Percentiles rank a stretch among this genome's conserved stretches.
These are phyloP conservation scores for Pogonomyrmex barbatus DNA, from an alignment of 1,140 invertebrate species.

Conservation along the genomic window DNA sequence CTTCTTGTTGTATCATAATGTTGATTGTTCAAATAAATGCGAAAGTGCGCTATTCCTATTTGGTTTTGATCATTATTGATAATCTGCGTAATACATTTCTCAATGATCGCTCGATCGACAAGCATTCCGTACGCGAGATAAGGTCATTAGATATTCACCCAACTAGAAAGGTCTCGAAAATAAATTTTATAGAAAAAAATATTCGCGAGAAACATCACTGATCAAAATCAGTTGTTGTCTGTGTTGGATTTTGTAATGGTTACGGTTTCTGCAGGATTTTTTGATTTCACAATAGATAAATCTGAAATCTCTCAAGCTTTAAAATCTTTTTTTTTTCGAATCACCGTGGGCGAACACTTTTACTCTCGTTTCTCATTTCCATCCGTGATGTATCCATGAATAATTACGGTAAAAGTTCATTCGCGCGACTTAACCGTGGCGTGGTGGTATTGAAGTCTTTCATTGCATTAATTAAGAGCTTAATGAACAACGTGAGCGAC, in stretches of 20 bases:
- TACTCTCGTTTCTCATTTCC: slow-evolving; percentile 58
- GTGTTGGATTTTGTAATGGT: not conserved
- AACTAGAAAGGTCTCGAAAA: slow-evolving; percentile 7
- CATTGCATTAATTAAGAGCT: slow-evolving; percentile 61
- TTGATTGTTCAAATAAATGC: slow-evolving; percentile 56
- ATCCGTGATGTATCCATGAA: slow-evolving; percentile 61
- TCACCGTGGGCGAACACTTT: slow-evolving; percentile 55
- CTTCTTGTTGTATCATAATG: slow-evolving; percentile 49
- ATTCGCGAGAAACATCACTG: not conserved
- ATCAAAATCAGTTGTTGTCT: slow-evolving; percentile 13
- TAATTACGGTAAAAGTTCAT: slow-evolving; percentile 58
- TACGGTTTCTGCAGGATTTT: not conserved
- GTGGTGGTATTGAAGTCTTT: slow-evolving; percentile 39
- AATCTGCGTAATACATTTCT: slow-evolving; percentile 26
- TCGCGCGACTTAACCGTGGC: slow-evolving; percentile 56
- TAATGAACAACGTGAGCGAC: slow-evolving; percentile 56
- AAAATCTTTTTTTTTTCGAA: not conserved
- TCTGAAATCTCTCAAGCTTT: not conserved
- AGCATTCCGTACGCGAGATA: not conserved
- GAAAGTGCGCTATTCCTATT: slow-evolving; percentile 47
- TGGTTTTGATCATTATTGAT: slow-evolving; percentile 27
- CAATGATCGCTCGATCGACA: not conserved
- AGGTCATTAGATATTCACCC: not conserved
- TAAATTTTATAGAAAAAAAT: slow-evolving; percentile 22
- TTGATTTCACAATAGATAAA: slow-evolving; percentile 10